phyloP scores from a whole-genome alignment of 2,797 vertebrate genomes.

The Epinephelus malabaricus region DNA sequence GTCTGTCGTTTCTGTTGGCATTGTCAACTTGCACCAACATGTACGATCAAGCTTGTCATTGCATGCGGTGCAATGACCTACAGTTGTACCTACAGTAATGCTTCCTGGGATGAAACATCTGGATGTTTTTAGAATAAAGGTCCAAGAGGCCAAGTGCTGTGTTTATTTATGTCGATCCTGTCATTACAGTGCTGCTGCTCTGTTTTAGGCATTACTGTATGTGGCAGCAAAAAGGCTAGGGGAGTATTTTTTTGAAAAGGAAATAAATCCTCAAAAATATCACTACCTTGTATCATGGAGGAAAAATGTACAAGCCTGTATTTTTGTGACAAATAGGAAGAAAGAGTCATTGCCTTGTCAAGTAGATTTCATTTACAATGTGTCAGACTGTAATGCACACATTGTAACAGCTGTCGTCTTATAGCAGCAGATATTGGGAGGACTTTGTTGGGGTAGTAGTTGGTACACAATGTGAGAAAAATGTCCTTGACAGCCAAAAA shows the following conservation, averaged over 20 bases:
- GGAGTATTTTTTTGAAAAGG: background rate
- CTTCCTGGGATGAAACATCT: background rate
- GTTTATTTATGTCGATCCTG: background rate
- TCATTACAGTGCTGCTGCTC: background rate
- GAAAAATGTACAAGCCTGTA: background rate
- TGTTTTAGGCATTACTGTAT: background rate
- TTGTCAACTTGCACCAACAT: no score
- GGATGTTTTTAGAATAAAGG: background rate
- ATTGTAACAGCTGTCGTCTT: constrained; percentile 15
- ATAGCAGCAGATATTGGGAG: background rate
- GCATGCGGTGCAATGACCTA: background rate
- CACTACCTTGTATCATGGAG: no score
- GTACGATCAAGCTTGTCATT: background rate
- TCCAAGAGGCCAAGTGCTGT: background rate
- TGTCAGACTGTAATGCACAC: background rate
- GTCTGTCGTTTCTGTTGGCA: background rate
- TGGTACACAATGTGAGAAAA: background rate
- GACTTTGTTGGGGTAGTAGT: constrained; percentile 18
- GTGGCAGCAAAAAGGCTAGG: background rate
- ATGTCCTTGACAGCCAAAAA: constrained; percentile 19
- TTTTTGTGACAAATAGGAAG: background rate
- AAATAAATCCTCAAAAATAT: background rate
- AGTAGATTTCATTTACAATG: background rate
- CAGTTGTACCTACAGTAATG: background rate
- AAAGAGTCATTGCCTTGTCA: background rate